Base-by-base conservation (phyloP, 2,888 invertebrate species). In the Prosopocoilus inquinatus region DNA sequence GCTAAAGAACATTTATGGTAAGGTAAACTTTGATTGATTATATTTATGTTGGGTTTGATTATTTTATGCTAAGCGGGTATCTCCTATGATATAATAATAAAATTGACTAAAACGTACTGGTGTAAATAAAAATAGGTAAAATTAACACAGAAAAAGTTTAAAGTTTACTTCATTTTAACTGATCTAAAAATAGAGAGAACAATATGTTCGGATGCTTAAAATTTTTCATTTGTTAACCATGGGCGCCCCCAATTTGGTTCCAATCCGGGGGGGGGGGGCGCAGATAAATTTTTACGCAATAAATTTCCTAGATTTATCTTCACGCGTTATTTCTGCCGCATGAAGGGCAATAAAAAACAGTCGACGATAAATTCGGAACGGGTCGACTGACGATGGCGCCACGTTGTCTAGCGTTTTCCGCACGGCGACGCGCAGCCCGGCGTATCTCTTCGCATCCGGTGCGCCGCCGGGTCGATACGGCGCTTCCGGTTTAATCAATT, bases 401-500 rank as follows among this genome's bases (percentile, higher is more conserved):
- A 53, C 53, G 16, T 50, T 16, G 50, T 55, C 41, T 47, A 47
- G 28, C 48, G 41, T 41, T 32, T 28, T 33, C 43, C 50, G 59
- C 59, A 59, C 54, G 54, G 58, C 55, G 57, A 49, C 49, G 13
- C 51, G 52, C 54, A 36, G 36, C 41, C 57, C 64, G 68, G 67
- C 67, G 55, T 44, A 61, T 57, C 62, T 48, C 52, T 3, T 48
- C 50, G 49, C 54, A 60, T 62, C 59, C 59, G 57, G 61, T 50
- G 7, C 20, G 20, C 48, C 60, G 63, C 64, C 64, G 61, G 67
- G 65, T 70, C 69, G 67, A 69, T 70, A 67, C 60, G 53, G 57
- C 57, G 57, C 60, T 67, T 67, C 63, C 65, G 64, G 43, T 59
- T 60, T 69, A 70, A 70, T 70, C 69, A 70, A 70, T 69, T 67